Evolutionary conservation across 2,888 invertebrate species (phyloP), one percentile per base, ranked within the genome.

Genomic region (Pseudoips prasinana): DNA sequence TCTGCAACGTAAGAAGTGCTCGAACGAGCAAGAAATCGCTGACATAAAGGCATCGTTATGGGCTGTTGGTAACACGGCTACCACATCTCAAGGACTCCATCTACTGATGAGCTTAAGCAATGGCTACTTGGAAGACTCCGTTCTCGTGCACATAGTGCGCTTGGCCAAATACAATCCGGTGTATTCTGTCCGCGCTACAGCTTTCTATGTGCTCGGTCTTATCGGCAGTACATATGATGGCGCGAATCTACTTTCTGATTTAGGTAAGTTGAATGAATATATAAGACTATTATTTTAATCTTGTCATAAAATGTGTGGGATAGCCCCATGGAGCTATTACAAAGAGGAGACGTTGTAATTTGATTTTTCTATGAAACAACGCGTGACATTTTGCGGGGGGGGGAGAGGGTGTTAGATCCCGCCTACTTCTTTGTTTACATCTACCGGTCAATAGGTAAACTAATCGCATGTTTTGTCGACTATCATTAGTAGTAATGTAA

Each of bases 41-140:
- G 92, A 94, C 45, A 74, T 97, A 23, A 98, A 98, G 76, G 92
- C 96, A 3, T 94, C 97, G 0, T 80, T 98, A 0, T 98, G 98
- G 98, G 95, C 95, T 1, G 72, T 94, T 29, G 96, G 96, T 8
- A 96, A 97, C 74, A 91, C 95, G 7, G 95, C 94, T 1, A 93
- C 94, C 0, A 94, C 96, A 4, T 82, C 91, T 0, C 90, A 92
- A 50, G 98, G 98, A 2, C 90, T 96, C 5, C 92, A 93, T 29
- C 92, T 94, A 58, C 85, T 98, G 17, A 90, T 92, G 63, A 88
- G 90, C 19, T 79, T 91, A 17, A 76, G 78, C 22, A 73, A 66
- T 34, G 80, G 77, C 1, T 74, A 58, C 54, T 59, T 59, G 49
- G 89, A 77, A 64, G 89, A 77, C 52, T 89, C 68, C 1, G 89